Evolutionary conservation across 1,140 invertebrate species (phyloP).

Genomic region (Orius insidiosus): DNA sequence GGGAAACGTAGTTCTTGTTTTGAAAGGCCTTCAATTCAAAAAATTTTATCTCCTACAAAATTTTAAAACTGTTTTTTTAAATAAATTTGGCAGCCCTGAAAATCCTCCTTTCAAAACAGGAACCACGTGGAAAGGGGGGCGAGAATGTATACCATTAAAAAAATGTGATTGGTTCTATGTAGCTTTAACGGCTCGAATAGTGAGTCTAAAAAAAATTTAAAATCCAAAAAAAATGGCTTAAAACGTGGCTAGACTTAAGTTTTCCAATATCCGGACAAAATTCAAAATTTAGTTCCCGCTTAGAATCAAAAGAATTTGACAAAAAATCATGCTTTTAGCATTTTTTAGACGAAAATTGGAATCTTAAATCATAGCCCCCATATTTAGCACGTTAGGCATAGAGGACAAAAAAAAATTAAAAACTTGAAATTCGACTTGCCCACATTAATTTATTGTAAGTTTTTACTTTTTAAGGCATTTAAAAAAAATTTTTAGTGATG

Average conservation of each 20-base stretch:
- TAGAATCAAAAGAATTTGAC: slow-evolving; percentile 1
- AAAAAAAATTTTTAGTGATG: slow-evolving; percentile 13
- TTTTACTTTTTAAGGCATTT: slow-evolving; percentile 18
- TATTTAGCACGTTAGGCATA: slow-evolving; percentile 17
- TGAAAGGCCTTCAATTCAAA: too few species aligned
- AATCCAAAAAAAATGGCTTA: neutral
- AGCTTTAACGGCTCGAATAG: slow-evolving; percentile 10
- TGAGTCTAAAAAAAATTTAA: neutral
- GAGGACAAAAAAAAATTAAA: slow-evolving; percentile 9
- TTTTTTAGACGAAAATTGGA: neutral
- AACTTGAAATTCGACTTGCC: slow-evolving; percentile 15
- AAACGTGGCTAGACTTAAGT: neutral
- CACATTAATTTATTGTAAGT: slow-evolving; percentile 18
- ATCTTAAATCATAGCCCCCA: slow-evolving; percentile 9
- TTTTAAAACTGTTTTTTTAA: too few species aligned
- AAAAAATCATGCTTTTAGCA: neutral
- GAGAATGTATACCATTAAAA: slow-evolving; percentile 9
- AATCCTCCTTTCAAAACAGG: too few species aligned
- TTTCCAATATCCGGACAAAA: neutral
- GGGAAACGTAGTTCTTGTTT: too few species aligned
- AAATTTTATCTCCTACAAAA: too few species aligned
- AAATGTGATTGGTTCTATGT: slow-evolving; percentile 13
- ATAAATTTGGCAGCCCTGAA: too few species aligned
- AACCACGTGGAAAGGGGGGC: slow-evolving; percentile 5
- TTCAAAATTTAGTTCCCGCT: neutral